Percentiles rank a stretch among this genome's conserved stretches.
phyloP scores from a whole-genome alignment of 1,140 invertebrate species.

The Lerema accius region DNA sequence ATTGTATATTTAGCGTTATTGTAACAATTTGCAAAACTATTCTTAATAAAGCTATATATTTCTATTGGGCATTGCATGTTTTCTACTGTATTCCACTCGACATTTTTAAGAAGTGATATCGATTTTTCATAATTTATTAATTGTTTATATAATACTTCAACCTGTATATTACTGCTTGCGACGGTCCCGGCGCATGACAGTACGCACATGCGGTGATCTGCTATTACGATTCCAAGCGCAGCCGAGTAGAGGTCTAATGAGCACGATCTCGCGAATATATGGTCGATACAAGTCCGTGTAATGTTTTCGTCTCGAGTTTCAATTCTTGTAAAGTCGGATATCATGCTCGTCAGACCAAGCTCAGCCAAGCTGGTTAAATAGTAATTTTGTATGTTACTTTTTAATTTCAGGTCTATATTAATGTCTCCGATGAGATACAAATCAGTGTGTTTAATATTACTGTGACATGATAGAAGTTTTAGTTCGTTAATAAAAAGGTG shows the following conservation, averaged over 20 bases:
- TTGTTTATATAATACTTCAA: background rate
- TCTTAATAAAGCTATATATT: no score
- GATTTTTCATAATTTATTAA: background rate
- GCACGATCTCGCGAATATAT: slow-evolving; percentile 22
- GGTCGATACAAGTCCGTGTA: slow-evolving; percentile 24
- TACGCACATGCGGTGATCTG: slow-evolving; percentile 22
- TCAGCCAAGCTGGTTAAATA: slow-evolving; percentile 2
- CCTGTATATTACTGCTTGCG: background rate
- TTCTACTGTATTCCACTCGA: background rate
- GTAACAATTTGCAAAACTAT: no score
- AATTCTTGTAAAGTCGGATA: slow-evolving; percentile 7
- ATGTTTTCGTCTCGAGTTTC: slow-evolving; percentile 4
- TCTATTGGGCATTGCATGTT: no score
- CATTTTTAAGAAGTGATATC: background rate
- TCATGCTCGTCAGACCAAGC: background rate
- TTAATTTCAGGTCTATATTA: slow-evolving; percentile 2
- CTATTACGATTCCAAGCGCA: slow-evolving; percentile 10
- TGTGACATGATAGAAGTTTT: no score
- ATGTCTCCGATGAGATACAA: slow-evolving; percentile 15
- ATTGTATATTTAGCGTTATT: no score
- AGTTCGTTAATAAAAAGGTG: slow-evolving; percentile 23
- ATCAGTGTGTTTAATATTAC: slow-evolving; percentile 1
- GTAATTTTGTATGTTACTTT: background rate
- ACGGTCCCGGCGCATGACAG: background rate
- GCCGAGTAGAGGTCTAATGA: slow-evolving; percentile 26